Percentiles rank a stretch among this genome's conserved stretches.
Conservation (phyloP, 2,888 invertebrate genomes). For the Volucella bombylans region DNA sequence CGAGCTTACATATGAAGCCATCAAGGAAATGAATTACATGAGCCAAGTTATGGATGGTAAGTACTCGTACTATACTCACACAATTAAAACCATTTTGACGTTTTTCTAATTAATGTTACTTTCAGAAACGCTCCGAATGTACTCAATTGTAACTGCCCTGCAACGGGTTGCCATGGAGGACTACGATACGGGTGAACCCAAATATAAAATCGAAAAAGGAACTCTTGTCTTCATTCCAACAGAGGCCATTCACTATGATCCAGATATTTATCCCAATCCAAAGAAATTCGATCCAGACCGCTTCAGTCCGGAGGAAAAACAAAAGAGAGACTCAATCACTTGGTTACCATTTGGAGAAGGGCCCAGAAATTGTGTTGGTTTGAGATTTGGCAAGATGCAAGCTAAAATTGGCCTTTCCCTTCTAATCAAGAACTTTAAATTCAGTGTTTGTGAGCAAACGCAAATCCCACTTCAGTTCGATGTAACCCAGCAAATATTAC, state of each 20-base stretch:
- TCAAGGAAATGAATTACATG: slow-evolving; percentile 83
- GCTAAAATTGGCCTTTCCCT: slow-evolving; percentile 77
- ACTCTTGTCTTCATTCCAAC: slow-evolving; percentile 79
- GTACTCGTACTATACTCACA: too few species aligned
- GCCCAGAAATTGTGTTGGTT: slow-evolving; percentile 79
- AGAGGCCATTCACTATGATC: slow-evolving; percentile 81
- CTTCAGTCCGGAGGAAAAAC: slow-evolving; percentile 78
- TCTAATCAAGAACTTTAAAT: slow-evolving; percentile 75
- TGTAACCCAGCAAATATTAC: too few species aligned
- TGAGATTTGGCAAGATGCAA: slow-evolving; percentile 79
- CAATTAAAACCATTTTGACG: too few species aligned
- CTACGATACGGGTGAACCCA: slow-evolving; percentile 75
- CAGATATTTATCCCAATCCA: slow-evolving; percentile 82
- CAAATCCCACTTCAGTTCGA: slow-evolving; percentile 18
- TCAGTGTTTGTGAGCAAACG: slow-evolving; percentile 72
- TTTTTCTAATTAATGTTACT: neutral
- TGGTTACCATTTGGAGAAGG: slow-evolving; percentile 82
- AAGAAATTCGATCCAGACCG: slow-evolving; percentile 82
- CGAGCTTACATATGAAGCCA: slow-evolving; percentile 82
- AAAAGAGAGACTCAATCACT: slow-evolving; percentile 75
- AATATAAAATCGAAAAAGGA: slow-evolving; percentile 80
- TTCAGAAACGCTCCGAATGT: slow-evolving; percentile 19
- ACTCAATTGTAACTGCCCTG: neutral
- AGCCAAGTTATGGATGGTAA: slow-evolving; percentile 83
- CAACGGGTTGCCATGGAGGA: neutral